Base-by-base conservation (phyloP, 2,888 invertebrate species). In the Stenchaetothrips biformis region DNA sequence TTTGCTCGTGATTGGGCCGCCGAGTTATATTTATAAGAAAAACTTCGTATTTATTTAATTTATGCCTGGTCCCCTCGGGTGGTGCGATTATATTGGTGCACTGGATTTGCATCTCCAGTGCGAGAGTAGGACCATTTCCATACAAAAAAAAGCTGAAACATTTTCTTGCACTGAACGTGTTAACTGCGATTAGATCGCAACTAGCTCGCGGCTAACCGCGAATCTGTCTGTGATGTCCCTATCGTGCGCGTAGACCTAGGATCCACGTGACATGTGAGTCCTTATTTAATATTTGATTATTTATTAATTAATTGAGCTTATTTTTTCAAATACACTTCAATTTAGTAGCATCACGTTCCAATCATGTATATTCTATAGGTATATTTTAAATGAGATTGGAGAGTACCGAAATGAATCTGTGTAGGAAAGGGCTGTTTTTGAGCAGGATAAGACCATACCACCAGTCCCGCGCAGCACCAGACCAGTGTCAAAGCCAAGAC, bases 171-270 rank as follows among this genome's bases (percentile, higher is more conserved):
- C 37, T 37, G 37, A 37, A 37, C 37, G 37, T 37, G 37, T 37
- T 37, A 37, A 37, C 53, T 53, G 53, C 53, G 53, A 53, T 53
- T 18, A 53, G 18, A 53, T 53, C 53, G 53, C 53, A 18, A 18
- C 37, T 37, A 37, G 37, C 37, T 37, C 37, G 37, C 37, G 37
- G 37, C 37, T 37, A 37, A 37, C 16, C 11, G 67, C 25, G 25
- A 74, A 74, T 21, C 67, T 74, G 67, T 74, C 67, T 74, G 67
- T 74, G 67, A 74, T 74, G 67, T 74, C 67, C 67, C 67, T 74
- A 74, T n/a, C 67, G 67, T 74, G 67, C 21, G 67, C 21, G 67
- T 53, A 53, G 53, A 53, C 53, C 37, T 18, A 53, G 53, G 53
- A 53, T 53, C 18, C 11, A 53, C 13, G 53, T 53, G 16, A 13